Evolutionary conservation across 2,797 vertebrate genomes (phyloP).

Genomic region (Myripristis murdjan): DNA sequence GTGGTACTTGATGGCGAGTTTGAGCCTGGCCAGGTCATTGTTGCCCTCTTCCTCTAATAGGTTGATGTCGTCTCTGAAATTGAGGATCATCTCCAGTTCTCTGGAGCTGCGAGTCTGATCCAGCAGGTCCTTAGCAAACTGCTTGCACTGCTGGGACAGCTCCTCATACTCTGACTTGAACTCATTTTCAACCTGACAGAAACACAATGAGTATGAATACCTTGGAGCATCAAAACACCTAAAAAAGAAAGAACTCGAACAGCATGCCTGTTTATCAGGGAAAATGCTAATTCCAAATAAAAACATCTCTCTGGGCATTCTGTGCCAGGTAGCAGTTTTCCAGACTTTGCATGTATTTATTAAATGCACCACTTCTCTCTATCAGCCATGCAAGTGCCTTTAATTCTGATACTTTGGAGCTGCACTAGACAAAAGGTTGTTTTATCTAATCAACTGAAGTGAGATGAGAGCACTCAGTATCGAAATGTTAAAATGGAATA

Average conservation of each 20-base stretch:
- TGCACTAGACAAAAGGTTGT: background rate
- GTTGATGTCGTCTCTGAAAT: slow-evolving; percentile 93
- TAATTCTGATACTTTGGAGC: background rate
- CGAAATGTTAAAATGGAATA: background rate
- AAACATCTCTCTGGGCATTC: slow-evolving; percentile 5
- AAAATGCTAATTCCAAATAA: background rate
- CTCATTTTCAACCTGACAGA: slow-evolving; percentile 92
- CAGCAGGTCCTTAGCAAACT: slow-evolving; percentile 97
- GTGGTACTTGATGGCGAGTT: slow-evolving; percentile 97
- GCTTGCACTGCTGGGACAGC: slow-evolving; percentile 95
- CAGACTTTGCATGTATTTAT: background rate
- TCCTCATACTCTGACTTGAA: slow-evolving; percentile 99
- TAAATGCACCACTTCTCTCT: background rate
- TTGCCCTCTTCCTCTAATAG: slow-evolving; percentile 93
- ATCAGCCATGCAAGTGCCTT: background rate
- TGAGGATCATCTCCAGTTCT: slow-evolving; percentile 98
- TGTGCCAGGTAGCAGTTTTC: slow-evolving; percentile 3
- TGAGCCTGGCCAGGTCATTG: slow-evolving; percentile 94
- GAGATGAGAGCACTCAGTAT: background rate
- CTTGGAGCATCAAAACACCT: background rate
- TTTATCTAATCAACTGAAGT: background rate
- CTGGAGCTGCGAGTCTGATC: slow-evolving; percentile 98
- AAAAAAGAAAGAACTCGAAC: background rate
- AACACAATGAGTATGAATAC: background rate
- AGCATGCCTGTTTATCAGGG: background rate